These are phyloP conservation scores for Leptinotarsa lineolata DNA, from an alignment of 1,140 invertebrate species.

Conservation along the genomic window DNA sequence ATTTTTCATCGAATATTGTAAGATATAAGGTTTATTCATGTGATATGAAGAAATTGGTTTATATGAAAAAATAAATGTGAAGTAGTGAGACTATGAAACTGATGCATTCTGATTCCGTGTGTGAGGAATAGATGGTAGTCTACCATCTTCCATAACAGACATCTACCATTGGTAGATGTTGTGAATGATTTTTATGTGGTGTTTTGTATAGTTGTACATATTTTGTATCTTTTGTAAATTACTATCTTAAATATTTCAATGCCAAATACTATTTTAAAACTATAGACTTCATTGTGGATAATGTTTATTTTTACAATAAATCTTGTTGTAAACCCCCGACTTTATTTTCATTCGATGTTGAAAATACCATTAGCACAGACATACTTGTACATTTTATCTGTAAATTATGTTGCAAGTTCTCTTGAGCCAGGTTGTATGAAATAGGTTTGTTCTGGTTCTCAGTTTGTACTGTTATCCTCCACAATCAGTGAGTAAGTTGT, in stretches of 20 bases:
- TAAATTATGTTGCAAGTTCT: background rate
- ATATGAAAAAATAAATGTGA: background rate
- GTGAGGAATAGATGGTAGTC: too few relatives aligned
- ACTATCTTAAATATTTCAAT: slow-evolving; percentile 30
- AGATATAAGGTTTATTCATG: background rate
- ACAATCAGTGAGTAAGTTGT: background rate
- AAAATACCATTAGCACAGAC: background rate
- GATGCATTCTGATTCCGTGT: too few relatives aligned
- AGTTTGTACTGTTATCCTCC: background rate
- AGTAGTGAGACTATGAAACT: too few relatives aligned
- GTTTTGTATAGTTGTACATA: slow-evolving; percentile 10
- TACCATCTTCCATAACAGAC: too few relatives aligned
- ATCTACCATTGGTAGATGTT: too few relatives aligned
- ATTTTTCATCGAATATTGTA: background rate
- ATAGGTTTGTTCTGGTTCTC: too few relatives aligned
- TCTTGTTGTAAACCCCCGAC: slow-evolving; percentile 22
- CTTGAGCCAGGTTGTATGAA: background rate
- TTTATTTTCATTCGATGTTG: background rate
- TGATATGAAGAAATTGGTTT: background rate
- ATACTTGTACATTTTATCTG: background rate
- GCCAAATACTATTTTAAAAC: slow-evolving; percentile 36
- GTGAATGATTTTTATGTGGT: slow-evolving; percentile 10
- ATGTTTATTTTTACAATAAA: slow-evolving; percentile 27
- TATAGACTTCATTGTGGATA: slow-evolving; percentile 5
- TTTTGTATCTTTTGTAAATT: slow-evolving; percentile 21